phyloP scores from a whole-genome alignment of 2,113 vertebrate species.

The Struthio camelus region DNA sequence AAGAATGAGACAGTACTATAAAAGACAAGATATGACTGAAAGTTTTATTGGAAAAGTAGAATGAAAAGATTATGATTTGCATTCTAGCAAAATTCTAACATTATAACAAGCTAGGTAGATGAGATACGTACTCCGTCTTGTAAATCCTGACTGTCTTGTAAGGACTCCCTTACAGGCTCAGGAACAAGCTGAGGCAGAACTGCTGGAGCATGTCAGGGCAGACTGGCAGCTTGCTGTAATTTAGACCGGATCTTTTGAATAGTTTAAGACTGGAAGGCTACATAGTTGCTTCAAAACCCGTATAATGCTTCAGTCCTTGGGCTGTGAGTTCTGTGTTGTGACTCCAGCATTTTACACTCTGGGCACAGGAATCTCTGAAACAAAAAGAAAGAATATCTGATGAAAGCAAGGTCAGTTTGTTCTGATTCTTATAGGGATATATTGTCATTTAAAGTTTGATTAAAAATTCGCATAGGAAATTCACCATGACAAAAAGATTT shows the following conservation, averaged over 20 bases:
- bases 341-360: not conserved
- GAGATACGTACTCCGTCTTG: not conserved
- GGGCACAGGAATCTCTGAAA: not conserved
- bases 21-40: not conserved
- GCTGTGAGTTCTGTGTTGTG: not conserved
- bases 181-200: slow-evolving; percentile 2
- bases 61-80: not conserved
- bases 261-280: not conserved
- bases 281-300: not conserved
- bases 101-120: not conserved
- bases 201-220: slow-evolving; percentile 10
- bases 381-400: not conserved
- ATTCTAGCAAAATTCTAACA: not conserved
- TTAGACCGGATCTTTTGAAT: not conserved
- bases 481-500: not conserved
- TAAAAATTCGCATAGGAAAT: not conserved
- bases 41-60: not conserved
- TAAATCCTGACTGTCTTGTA: not conserved
- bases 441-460: not conserved
- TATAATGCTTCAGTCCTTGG: not conserved
- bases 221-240: not conserved
- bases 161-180: not conserved
- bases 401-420: not conserved
- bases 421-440: not conserved
- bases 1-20: not conserved